Percentiles rank a stretch among this genome's conserved stretches.
phyloP scores from a whole-genome alignment of 2,888 invertebrate genomes.

The Toxonevra muliebris region DNA sequence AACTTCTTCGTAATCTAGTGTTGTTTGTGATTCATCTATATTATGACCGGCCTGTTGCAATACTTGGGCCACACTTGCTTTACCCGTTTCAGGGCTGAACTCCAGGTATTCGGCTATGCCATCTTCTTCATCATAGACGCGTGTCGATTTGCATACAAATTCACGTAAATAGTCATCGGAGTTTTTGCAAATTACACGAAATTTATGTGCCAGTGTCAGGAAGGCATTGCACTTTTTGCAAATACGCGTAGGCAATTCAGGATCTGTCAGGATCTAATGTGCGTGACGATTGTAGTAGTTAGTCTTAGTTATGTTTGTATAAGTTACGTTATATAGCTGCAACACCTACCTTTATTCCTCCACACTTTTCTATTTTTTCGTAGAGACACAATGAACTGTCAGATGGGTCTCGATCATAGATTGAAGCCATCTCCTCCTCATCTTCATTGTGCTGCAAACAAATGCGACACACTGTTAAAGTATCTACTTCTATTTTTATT shows the following conservation, averaged over 20 bases:
- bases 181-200: constrained; percentile 60
- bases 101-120: constrained; percentile 28
- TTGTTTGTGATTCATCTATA: constrained; percentile 22
- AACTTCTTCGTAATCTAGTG: constrained; percentile 24
- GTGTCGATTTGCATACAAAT: constrained; percentile 42
- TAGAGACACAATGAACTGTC: constrained; percentile 40
- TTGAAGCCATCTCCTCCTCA: constrained; percentile 52
- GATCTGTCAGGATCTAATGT: constrained; percentile 49
- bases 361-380: constrained; percentile 57
- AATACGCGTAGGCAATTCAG: constrained; percentile 57
- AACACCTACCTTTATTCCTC: constrained; percentile 53
- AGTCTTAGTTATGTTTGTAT: not conserved
- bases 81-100: constrained; percentile 18
- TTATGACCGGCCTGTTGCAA: constrained; percentile 25
- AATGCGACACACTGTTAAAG: constrained; percentile 52
- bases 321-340: no score
- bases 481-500: constrained; percentile 46
- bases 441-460: constrained; percentile 52
- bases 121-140: constrained; percentile 25
- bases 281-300: not conserved
- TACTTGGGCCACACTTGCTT: constrained; percentile 22
- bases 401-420: constrained; percentile 48
- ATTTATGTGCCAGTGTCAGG: constrained; percentile 58
- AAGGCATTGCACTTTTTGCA: constrained; percentile 49
- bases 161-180: constrained; percentile 59